These are phyloP conservation scores for Ditylenchus dipsaci DNA, from an alignment of 1,140 invertebrate genomes.

Conservation along the genomic window DNA sequence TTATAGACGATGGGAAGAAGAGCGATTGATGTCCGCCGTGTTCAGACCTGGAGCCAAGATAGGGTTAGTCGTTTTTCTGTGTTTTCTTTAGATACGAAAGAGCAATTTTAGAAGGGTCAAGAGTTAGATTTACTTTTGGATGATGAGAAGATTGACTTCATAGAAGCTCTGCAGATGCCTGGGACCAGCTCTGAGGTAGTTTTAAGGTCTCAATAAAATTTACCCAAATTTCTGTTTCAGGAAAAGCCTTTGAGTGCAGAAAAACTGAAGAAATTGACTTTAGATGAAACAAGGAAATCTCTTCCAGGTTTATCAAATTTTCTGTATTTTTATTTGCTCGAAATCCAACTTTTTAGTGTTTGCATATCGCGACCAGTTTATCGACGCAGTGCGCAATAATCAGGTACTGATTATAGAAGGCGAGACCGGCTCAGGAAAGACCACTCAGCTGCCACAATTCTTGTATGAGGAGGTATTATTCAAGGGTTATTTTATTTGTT, in stretches of 20 bases:
- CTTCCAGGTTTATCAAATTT: slow-evolving; percentile 65
- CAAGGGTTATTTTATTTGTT: not conserved
- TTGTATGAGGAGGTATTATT: slow-evolving; percentile 79
- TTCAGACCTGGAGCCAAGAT: slow-evolving; percentile 89
- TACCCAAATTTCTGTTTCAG: not conserved
- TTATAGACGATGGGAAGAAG: slow-evolving; percentile 87
- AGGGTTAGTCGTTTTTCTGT: slow-evolving; percentile 58
- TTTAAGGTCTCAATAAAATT: not conserved
- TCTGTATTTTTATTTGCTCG: no score
- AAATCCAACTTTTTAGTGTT: slow-evolving; percentile 66
- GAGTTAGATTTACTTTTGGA: slow-evolving; percentile 91
- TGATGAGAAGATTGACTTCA: slow-evolving; percentile 89
- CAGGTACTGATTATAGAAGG: slow-evolving; percentile 94
- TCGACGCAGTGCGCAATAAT: slow-evolving; percentile 79
- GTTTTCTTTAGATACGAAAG: not conserved
- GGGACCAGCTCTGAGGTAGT: not conserved
- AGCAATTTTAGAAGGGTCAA: slow-evolving; percentile 58
- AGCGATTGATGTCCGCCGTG: slow-evolving; percentile 85
- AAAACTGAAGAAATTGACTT: slow-evolving; percentile 70
- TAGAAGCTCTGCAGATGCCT: slow-evolving; percentile 79
- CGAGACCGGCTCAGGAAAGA: slow-evolving; percentile 73
- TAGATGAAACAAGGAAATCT: slow-evolving; percentile 85
- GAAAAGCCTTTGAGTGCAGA: slow-evolving; percentile 37
- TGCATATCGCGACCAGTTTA: slow-evolving; percentile 81
- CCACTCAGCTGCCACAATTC: slow-evolving; percentile 97